Conservation (phyloP, 2,888 invertebrate genomes). For the Imbricaverruca yamaguchii region DNA sequence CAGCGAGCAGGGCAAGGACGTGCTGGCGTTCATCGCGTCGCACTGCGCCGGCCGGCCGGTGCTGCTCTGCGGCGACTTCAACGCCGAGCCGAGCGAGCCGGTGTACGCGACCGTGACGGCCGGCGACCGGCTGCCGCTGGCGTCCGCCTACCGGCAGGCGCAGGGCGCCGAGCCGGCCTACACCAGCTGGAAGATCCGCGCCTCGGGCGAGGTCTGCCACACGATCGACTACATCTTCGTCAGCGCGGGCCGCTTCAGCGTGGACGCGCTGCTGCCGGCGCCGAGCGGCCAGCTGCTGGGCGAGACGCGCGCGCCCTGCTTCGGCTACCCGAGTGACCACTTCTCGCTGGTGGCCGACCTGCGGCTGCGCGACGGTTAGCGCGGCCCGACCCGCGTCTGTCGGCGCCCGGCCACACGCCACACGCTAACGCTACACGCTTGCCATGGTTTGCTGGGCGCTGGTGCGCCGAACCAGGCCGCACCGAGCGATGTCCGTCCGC, state of each 20-base stretch:
- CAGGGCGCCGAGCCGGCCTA: slow-evolving; percentile 55
- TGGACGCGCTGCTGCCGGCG: slow-evolving; percentile 51
- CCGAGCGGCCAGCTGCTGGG: slow-evolving; percentile 61
- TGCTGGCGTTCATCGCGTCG: slow-evolving; percentile 50
- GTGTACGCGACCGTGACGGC: slow-evolving; percentile 46
- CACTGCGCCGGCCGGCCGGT: slow-evolving; percentile 50
- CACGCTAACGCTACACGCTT: too few relatives aligned
- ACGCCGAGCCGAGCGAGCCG: slow-evolving; percentile 63
- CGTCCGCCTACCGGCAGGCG: slow-evolving; percentile 33
- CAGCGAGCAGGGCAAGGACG: slow-evolving; percentile 62
- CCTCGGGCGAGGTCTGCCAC: slow-evolving; percentile 61
- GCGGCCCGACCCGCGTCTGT: too few relatives aligned
- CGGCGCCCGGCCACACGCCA: too few relatives aligned
- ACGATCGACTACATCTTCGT: slow-evolving; percentile 69
- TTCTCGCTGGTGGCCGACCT: slow-evolving; percentile 63
- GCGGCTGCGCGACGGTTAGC: slow-evolving; percentile 24
- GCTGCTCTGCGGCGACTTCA: slow-evolving; percentile 65
- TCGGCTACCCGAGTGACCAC: slow-evolving; percentile 66
- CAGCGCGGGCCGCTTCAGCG: slow-evolving; percentile 50
- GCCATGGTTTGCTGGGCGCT: too few relatives aligned
- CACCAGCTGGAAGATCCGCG: slow-evolving; percentile 67
- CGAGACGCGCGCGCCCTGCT: slow-evolving; percentile 56
- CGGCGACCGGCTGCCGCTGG: slow-evolving; percentile 23
- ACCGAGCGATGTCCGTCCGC: too few relatives aligned
- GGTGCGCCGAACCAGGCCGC: too few relatives aligned